Evolutionary conservation across 1,140 invertebrate genomes (phyloP).

Genomic region (Drosophila kanapiae): DNA sequence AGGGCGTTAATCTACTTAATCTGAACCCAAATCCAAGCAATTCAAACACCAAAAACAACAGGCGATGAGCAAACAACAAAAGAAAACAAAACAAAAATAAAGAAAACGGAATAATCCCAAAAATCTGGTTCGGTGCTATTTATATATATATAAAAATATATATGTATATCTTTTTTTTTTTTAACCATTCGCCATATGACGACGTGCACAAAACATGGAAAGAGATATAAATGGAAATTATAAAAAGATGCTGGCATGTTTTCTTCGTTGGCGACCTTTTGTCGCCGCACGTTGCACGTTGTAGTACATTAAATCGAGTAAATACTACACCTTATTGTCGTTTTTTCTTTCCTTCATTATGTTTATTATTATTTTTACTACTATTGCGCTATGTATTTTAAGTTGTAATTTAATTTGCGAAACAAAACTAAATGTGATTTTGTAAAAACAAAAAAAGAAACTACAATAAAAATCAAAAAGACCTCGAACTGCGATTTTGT

Average conservation of each 20-base stretch:
- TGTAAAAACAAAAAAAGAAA: conserved; percentile 62
- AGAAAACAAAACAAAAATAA: neutral
- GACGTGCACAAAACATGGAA: conserved; percentile 34
- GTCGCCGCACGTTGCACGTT: conserved; percentile 32
- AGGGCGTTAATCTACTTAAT: conserved; percentile 71
- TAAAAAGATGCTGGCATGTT: neutral
- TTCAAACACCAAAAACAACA: conserved; percentile 16
- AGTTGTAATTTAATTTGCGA: conserved; percentile 62
- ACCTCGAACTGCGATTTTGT: conserved; percentile 22
- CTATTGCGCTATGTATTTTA: conserved; percentile 53
- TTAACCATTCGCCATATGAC: conserved; percentile 21
- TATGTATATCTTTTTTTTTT: neutral
- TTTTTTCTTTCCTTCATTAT: conserved; percentile 14
- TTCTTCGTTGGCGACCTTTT: conserved; percentile 15
- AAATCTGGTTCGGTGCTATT: conserved; percentile 38
- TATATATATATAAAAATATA: conserved; percentile 3
- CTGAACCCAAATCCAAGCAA: conserved; percentile 56
- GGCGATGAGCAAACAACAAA: conserved; percentile 11
- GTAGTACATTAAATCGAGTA: conserved; percentile 20
- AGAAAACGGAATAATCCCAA: neutral
- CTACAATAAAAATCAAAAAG: conserved; percentile 64
- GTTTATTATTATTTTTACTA: conserved; percentile 8
- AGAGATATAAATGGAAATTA: conserved; percentile 8
- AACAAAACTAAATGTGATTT: conserved; percentile 69
- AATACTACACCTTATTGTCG: conserved; percentile 7